Base-by-base conservation (phyloP, 2,888 invertebrate genomes). In the Heliconius aoede region DNA sequence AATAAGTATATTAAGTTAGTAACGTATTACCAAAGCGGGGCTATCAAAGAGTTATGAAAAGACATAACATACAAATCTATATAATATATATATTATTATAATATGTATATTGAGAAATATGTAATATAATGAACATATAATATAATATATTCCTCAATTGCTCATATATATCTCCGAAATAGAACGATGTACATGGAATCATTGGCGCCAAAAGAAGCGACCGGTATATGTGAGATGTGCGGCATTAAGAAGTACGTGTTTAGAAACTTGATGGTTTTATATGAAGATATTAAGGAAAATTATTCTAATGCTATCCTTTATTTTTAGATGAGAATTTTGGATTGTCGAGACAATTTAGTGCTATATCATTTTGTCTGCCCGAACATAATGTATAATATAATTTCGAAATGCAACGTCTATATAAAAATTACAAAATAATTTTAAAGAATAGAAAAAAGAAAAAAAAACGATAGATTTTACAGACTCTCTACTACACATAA, bases 221-320 rank as follows among this genome's bases (percentile, higher is more conserved):
- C n/a, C n/a, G n/a, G n/a, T 69, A 68, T 55, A 55, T 69, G 30
- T n/a, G 30, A 67, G 32, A 68, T 68, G 30, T 30, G 68, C 30
- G 30, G 68, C 51, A 51, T 69, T 55, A 69, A 69, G 51, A 13
- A 51, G 30, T 11, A 55, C 68, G 68, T 55, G 68, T 30, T 30
- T 30, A 3, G 68, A 55, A 68, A 69, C 15, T 30, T 30, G n/a
- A 69, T 60, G 60, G 60, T 11, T 26, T n/a, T 26, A 26, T 68
- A 51, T n/a, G 30, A 30, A 28, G 30, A n/a, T 51, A 69, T 51
- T 69, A 30, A 30, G 28, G n/a, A n/a, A 51, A 28, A n/a, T 69
- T 51, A 55, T 64, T 64, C 32, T n/a, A 64, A 24, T 62, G 62
- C 21, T 62, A 2, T n/a, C 64, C 64, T 36, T 64, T 64, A 36